These are phyloP conservation scores for Apistogramma diplotaenia DNA, from an alignment of 2,113 vertebrate genomes.

Conservation along the genomic window DNA sequence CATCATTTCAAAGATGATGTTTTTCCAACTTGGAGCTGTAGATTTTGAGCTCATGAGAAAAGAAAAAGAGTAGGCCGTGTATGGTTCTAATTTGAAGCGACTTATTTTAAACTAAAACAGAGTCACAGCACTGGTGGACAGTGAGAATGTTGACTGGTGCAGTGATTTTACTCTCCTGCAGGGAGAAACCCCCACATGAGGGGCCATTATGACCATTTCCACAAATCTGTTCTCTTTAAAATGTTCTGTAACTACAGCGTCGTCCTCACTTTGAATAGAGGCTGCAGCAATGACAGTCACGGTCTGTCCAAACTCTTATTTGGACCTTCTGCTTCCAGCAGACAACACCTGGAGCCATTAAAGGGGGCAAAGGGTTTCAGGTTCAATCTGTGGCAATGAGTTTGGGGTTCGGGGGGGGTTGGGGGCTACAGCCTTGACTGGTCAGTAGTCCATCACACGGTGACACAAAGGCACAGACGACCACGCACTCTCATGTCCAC, in stretches of 20 bases:
- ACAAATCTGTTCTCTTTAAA: neutral
- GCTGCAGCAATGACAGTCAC: neutral
- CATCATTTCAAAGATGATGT: neutral
- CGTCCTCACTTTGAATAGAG: neutral
- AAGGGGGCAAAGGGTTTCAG: neutral
- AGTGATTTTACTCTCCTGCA: neutral
- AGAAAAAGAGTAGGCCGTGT: neutral
- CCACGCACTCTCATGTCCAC: neutral
- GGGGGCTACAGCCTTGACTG: neutral
- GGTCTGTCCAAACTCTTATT: neutral
- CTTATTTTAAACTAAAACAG: neutral
- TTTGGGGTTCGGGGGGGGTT: neutral
- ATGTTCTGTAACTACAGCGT: neutral
- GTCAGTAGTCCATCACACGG: neutral
- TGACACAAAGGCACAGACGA: neutral
- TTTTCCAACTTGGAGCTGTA: neutral
- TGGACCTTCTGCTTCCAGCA: neutral
- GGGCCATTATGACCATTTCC: neutral
- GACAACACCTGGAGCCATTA: neutral
- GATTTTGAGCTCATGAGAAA: neutral
- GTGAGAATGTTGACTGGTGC: neutral
- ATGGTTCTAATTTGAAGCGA: fast-evolving
- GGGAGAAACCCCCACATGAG: neutral
- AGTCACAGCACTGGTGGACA: neutral
- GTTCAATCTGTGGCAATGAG: neutral